Percentiles rank a stretch among this genome's conserved stretches.
These are phyloP conservation scores for Podocnemis expansa DNA, from an alignment of 2,113 vertebrate genomes.

Conservation along the genomic window DNA sequence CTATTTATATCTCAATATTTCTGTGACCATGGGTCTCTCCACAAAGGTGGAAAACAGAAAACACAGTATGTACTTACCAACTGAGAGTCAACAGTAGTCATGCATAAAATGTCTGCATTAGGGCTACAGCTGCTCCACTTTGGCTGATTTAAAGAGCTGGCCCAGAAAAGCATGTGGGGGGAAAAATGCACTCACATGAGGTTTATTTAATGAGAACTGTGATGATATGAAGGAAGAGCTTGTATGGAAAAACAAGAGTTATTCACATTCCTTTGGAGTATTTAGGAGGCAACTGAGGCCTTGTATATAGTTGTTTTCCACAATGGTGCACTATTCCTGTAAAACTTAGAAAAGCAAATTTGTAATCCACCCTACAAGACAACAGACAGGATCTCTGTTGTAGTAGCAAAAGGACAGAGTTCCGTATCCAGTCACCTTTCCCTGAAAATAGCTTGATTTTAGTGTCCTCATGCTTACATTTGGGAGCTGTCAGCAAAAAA, in stretches of 20 bases:
- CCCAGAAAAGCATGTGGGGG: background rate
- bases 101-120: background rate
- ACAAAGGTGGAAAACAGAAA: background rate
- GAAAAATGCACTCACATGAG: background rate
- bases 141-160: background rate
- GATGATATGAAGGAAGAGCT: background rate
- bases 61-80: background rate
- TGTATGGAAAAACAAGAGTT: rapidly evolving
- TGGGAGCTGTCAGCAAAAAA: background rate
- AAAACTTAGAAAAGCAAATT: background rate
- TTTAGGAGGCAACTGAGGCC: background rate
- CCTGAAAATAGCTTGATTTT: background rate
- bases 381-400: background rate
- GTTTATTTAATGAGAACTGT: background rate
- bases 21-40: background rate
- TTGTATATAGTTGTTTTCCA: background rate
- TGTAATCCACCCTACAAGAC: background rate
- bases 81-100: background rate
- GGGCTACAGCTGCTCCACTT: background rate
- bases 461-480: background rate
- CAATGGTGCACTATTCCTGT: background rate
- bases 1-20: background rate
- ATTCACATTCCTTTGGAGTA: background rate
- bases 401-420: background rate
- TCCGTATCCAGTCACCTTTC: background rate